phyloP scores from a whole-genome alignment of 1,140 invertebrate species.

The Aplysia californica region DNA sequence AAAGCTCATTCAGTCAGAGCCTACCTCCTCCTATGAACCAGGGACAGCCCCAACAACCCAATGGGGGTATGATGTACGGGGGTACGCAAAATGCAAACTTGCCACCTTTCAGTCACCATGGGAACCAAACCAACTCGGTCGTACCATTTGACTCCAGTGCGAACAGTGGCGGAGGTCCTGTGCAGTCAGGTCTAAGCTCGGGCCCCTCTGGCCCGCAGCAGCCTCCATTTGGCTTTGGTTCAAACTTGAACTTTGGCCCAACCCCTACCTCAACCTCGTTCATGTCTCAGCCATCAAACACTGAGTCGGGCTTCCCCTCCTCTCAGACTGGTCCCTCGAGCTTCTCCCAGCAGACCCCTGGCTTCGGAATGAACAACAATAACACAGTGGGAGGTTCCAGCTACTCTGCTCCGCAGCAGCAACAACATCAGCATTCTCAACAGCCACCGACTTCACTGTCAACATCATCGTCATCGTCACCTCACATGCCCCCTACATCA shows the following conservation, averaged over 20 bases:
- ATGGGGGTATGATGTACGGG: slow-evolving; percentile 6
- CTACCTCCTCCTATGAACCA: slow-evolving; percentile 6
- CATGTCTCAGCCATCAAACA: background rate
- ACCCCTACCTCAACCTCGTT: slow-evolving; percentile 7
- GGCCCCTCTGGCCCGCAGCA: too few relatives aligned
- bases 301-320: background rate
- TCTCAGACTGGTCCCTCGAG: background rate
- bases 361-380: too few relatives aligned
- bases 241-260: slow-evolving; percentile 7
- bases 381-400: background rate
- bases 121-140: too few relatives aligned
- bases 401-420: background rate
- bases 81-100: background rate
- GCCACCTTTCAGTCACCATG: background rate
- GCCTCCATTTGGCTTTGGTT: background rate
- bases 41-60: background rate
- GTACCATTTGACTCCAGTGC: too few relatives aligned
- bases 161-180: too few relatives aligned
- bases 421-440: slow-evolving; percentile 12
- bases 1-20: slow-evolving; percentile 16
- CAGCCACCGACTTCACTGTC: background rate
- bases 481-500: too few relatives aligned
- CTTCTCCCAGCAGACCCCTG: background rate
- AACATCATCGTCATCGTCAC: background rate
- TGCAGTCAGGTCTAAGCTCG: too few relatives aligned